Conservation (phyloP, 2,888 invertebrate genomes). For the Lasioglossum marginatum region DNA sequence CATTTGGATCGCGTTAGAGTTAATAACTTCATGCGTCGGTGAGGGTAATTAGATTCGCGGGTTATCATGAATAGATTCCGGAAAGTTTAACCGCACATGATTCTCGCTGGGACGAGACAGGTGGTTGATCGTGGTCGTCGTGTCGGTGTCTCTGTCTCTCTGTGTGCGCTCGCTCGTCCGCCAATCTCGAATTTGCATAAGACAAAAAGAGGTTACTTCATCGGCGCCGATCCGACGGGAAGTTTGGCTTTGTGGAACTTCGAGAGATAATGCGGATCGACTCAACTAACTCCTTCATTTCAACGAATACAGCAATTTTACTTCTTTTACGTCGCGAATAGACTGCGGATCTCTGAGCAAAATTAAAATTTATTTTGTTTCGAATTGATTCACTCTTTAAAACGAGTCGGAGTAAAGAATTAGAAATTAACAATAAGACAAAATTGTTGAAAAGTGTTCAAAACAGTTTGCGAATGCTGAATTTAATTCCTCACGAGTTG, state of each 20-base stretch:
- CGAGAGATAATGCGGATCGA: neutral
- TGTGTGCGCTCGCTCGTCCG: neutral
- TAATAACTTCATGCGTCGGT: constrained; percentile 41
- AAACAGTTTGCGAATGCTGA: neutral
- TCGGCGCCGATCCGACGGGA: neutral
- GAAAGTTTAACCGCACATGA: constrained; percentile 39
- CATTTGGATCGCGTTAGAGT: constrained; percentile 36
- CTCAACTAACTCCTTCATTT: no score
- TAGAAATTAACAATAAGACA: no score
- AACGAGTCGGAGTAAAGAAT: no score
- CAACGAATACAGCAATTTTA: neutral
- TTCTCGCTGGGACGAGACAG: neutral
- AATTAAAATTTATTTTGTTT: neutral
- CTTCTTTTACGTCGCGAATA: neutral
- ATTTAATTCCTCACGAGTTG: neutral
- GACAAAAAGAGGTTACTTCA: constrained; percentile 19
- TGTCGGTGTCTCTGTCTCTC: neutral
- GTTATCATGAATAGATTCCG: constrained; percentile 40
- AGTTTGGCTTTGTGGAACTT: neutral
- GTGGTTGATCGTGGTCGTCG: neutral
- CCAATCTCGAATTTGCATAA: constrained; percentile 24
- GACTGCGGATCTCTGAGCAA: neutral
- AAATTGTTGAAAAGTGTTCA: neutral
- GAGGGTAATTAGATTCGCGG: constrained; percentile 44
- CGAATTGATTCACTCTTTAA: no score